Evolutionary conservation across 2,888 invertebrate species (phyloP), one percentile per base, ranked within the genome.

Genomic region (Boloria euphrosyne): DNA sequence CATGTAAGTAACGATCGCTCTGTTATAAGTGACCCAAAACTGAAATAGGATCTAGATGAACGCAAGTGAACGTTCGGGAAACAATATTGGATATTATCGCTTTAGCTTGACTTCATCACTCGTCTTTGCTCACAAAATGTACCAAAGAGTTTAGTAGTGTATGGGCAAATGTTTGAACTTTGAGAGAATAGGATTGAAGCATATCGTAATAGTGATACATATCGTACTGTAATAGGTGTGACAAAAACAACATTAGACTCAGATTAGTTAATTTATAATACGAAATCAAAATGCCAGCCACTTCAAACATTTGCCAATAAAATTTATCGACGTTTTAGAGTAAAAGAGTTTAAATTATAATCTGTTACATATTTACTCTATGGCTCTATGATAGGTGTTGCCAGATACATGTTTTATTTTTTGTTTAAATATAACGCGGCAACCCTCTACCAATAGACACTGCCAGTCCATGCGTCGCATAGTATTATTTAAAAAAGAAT

Each of bases 111-210:
- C 65, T 69, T 61, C 74, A 63, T 72, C 80, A 80, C 79, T 76
- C 78, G 78, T 85, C 85, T 81, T 90, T 90, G 90, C 90, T 92
- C 91, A 92, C 90, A 90, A 90, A 86, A 82, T 83, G 84, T 90
- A 91, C 90, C 90, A 91, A 91, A 91, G 90, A 91, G 71, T 73
- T 38, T 76, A 73, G 73, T 75, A 83, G 84, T 78, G 81, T 78
- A 76, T 86, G 83, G 81, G 78, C 76, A 75, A 76, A 76, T 80
- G 80, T 84, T 80, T 78, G 73, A 73, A 73, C 10, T 22, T 7
- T 2, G 10, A 38, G 31, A 1, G 31, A 10, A 38, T 43, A 31
- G 38, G 38, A 53, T 31, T 51, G 50, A 66, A 66, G 68, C 70
- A 70, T 70, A 70, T 70, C 70, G 38, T 60, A 58, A 60, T 58